Evolutionary conservation across 1,140 invertebrate species (phyloP), one percentile per base, ranked within the genome.

Genomic region (Diabrotica virgifera): DNA sequence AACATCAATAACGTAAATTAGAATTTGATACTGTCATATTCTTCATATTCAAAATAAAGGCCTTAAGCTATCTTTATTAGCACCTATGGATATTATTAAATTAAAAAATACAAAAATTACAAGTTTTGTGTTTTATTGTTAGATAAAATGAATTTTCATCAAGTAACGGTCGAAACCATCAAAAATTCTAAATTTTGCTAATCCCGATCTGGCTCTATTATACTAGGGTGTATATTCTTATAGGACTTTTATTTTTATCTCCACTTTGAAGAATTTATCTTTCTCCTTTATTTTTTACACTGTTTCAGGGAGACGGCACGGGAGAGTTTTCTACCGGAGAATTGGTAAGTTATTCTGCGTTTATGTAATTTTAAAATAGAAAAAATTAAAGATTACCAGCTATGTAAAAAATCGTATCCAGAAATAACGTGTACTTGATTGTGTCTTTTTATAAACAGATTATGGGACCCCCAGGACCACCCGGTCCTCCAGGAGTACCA

Each of bases 381-480:
- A 24, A 24, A 24, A 24, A 4, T 24, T 24, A 24, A 24, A 24
- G 24, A 4, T 24, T 24, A 24, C 24, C 24, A 24, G 9, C 9
- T 51, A 5, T 51, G 2, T 51, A 51, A 51, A 51, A 51, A 9
- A 36, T 12, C 14, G 5, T 62, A 53, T 52, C 9, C 11, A 13
- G 11, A 24, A 24, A 24, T 24, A 24, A 2, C 1, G 4, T 24
- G 24, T 24, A 24, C 24, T 24, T 24, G 24, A 24, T 24, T 24
- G 24, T 24, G 24, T 24, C 24, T 24, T 24, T 24, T 24, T 24
- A 67, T 74, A 70, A 13, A 52, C 58, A 86, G 85, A 79, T 87
- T 71, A 82, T 90, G 78, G 91, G 92, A 60, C 90, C 92, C 0
- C 91, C 92, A 38, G 93, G 93, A 63, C 92, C 93, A 68, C 91